Evolutionary conservation across 2,113 vertebrate species (phyloP).

Genomic region (Chitala chitala): DNA sequence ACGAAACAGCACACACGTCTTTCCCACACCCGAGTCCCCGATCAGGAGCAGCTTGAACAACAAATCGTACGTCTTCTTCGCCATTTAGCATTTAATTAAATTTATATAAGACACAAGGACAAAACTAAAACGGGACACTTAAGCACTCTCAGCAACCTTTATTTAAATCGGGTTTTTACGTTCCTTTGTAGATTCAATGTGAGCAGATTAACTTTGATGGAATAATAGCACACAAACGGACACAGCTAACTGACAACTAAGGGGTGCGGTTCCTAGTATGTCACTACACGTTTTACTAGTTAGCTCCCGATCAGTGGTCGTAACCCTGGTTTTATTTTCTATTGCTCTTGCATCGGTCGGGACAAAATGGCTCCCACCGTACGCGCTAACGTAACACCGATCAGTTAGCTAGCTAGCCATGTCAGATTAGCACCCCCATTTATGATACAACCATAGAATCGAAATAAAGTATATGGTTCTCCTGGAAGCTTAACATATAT

Average conservation of each 20-base stretch:
- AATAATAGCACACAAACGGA: not conserved
- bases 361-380: conserved; percentile 72
- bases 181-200: not conserved
- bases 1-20: conserved; percentile 97
- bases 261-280: not conserved
- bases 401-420: conserved; percentile 51
- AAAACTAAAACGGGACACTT: not conserved
- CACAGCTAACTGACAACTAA: not conserved
- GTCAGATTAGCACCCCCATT: conserved; percentile 59
- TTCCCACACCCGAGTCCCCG: conserved; percentile 95
- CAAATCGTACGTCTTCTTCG: conserved; percentile 98
- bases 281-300: not conserved
- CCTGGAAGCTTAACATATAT: conserved; percentile 24
- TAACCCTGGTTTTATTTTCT: conserved; percentile 54
- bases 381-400: conserved; percentile 53
- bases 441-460: conserved; percentile 51
- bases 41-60: conserved; percentile 98
- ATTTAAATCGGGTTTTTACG: not conserved
- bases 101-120: not conserved
- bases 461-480: conserved; percentile 23
- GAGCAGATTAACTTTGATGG: not conserved
- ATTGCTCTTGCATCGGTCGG: conserved; percentile 61
- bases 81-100: conserved; percentile 65
- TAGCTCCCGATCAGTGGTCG: conserved; percentile 38
- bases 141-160: not conserved